Conservation (phyloP, 2,113 vertebrate species). For the Siniperca chuatsi region DNA sequence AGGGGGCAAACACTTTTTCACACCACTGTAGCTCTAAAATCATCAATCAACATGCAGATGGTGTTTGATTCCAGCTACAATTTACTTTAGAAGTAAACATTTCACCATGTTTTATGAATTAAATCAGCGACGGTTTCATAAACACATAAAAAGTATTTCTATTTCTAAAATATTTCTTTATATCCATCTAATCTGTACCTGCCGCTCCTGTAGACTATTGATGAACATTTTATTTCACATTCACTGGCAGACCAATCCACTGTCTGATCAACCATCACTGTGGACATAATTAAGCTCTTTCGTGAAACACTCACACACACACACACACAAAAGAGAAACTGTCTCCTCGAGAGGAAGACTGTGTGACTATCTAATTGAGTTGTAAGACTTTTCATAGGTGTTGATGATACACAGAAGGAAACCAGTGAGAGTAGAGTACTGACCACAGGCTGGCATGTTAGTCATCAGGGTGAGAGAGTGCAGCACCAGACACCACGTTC, state of each 20-base stretch:
- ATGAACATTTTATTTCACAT: background rate
- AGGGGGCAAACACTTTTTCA: no score
- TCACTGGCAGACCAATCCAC: background rate
- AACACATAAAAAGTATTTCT: background rate
- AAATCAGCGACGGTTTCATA: background rate
- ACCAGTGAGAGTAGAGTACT: slow-evolving; percentile 73
- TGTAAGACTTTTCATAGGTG: background rate
- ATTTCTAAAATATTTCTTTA: background rate
- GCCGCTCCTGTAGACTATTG: background rate
- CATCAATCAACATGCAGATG: background rate
- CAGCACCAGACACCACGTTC: slow-evolving; percentile 98
- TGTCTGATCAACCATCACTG: background rate
- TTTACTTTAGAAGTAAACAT: background rate
- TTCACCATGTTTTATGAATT: background rate
- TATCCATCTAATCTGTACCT: background rate
- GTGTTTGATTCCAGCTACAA: background rate
- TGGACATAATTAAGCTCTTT: background rate
- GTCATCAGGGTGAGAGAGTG: slow-evolving; percentile 99
- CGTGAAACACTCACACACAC: background rate
- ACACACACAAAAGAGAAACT: background rate
- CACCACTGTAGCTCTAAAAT: background rate
- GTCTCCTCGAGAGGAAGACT: background rate
- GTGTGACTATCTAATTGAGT: background rate
- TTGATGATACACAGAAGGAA: background rate
- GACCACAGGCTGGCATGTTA: slow-evolving; percentile 94